Percentiles rank a stretch among this genome's conserved stretches.
phyloP scores from a whole-genome alignment of 2,113 vertebrate genomes.

The Leucoraja erinaceus region DNA sequence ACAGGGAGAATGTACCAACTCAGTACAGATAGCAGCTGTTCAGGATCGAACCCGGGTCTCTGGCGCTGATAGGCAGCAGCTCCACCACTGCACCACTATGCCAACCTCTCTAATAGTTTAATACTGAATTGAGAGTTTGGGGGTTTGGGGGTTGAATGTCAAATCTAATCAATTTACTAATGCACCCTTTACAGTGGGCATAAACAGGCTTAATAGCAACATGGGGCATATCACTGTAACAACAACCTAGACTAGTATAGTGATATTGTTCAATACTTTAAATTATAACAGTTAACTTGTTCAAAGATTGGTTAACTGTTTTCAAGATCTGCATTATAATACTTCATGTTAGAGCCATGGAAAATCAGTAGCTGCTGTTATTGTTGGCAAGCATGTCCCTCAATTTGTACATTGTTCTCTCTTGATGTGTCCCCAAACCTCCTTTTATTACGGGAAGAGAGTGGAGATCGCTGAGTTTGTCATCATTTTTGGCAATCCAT shows the following conservation, averaged over 20 bases:
- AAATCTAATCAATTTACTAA: neutral
- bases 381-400: neutral
- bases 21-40: too few species aligned
- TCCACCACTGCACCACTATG: too few species aligned
- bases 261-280: too few species aligned
- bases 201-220: neutral
- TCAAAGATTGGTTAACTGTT: neutral
- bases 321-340: neutral
- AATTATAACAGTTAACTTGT: neutral
- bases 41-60: too few species aligned
- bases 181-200: neutral
- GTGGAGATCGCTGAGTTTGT: neutral
- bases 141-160: neutral
- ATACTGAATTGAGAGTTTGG: too few species aligned
- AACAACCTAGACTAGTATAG: neutral
- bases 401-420: neutral
- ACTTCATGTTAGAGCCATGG: neutral
- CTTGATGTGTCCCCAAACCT: neutral
- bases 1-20: too few species aligned
- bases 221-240: too few species aligned
- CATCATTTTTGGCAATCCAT: neutral
- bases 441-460: neutral
- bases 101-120: too few species aligned
- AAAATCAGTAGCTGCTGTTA: neutral
- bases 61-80: too few species aligned